Conservation (phyloP, 53 echinoderm and acorn worm genomes). For the Echinarachnius parma region DNA sequence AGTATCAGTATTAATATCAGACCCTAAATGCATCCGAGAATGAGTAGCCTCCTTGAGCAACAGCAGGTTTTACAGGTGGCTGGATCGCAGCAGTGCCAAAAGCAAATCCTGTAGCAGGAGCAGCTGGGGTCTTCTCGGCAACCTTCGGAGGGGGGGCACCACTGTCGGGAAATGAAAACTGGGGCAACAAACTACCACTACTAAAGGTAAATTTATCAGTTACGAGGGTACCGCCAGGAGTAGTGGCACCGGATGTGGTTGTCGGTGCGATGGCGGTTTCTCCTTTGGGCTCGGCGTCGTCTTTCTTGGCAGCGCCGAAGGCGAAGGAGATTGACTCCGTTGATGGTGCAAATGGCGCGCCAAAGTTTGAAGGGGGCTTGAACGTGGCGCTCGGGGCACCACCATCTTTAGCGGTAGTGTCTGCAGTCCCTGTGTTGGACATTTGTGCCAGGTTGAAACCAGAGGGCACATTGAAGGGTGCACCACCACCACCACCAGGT, state of each 20-base stretch:
- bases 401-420: conserved; percentile 10
- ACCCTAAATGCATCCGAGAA: conserved; percentile 22
- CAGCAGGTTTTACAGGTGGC: neutral
- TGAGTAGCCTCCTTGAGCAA: conserved; percentile 10
- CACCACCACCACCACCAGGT: neutral
- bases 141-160: too few species aligned
- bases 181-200: conserved; percentile 48
- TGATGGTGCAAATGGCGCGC: too few species aligned
- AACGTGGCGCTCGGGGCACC: neutral
- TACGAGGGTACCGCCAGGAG: conserved; percentile 15
- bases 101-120: conserved; percentile 17
- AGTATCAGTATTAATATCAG: too few species aligned
- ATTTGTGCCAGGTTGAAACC: neutral
- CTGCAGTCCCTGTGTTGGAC: neutral
- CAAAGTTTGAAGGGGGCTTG: too few species aligned
- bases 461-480: conserved; percentile 2
- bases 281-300: too few species aligned
- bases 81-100: conserved; percentile 2
- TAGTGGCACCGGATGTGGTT: conserved; percentile 9
- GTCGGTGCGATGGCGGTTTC: too few species aligned
- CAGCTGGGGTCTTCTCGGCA: too few species aligned
- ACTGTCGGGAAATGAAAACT: conserved; percentile 53
- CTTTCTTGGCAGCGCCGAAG: neutral
- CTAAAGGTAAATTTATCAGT: conserved; percentile 61
- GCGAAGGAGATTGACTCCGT: too few species aligned